phyloP scores from a whole-genome alignment of 2,113 vertebrate species.

The Glaucomys volans region DNA sequence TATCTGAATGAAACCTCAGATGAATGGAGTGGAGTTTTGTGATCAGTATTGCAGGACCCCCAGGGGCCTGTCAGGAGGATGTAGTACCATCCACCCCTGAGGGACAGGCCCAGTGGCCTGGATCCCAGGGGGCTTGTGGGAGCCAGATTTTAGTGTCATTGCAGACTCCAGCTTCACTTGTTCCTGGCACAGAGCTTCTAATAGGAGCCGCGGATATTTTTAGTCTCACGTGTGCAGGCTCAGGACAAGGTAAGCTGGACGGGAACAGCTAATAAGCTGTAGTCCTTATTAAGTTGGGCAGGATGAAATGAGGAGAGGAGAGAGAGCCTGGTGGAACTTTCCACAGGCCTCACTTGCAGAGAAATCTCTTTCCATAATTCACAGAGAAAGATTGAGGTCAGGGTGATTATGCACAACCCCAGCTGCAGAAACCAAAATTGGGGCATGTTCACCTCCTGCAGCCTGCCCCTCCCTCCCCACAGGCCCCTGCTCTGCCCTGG shows the following conservation, averaged over 20 bases:
- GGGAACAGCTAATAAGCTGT: slow-evolving; percentile 71
- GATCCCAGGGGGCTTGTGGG: neutral
- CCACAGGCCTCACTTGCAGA: slow-evolving; percentile 42
- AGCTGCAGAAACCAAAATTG: slow-evolving; percentile 43
- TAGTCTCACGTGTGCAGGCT: slow-evolving; percentile 78
- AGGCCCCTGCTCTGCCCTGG: neutral
- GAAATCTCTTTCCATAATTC: slow-evolving; percentile 73
- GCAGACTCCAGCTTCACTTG: neutral
- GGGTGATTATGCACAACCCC: slow-evolving; percentile 8
- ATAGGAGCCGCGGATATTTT: slow-evolving; percentile 75
- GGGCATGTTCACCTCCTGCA: neutral
- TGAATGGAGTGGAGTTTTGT: neutral
- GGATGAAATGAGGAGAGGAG: slow-evolving; percentile 29
- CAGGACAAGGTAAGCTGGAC: slow-evolving; percentile 56
- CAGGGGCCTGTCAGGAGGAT: neutral
- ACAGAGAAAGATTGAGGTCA: slow-evolving; percentile 81
- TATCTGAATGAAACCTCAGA: neutral
- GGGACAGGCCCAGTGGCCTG: neutral
- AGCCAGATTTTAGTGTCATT: neutral
- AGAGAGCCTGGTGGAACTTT: slow-evolving; percentile 44
- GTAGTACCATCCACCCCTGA: neutral
- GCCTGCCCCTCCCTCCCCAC: accelerated
- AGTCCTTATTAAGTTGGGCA: slow-evolving; percentile 67
- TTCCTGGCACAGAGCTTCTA: slow-evolving; percentile 63
- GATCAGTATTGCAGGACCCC: neutral